Evolutionary conservation across 2,113 vertebrate genomes (phyloP).

Genomic region (Sminthopsis crassicaudata): DNA sequence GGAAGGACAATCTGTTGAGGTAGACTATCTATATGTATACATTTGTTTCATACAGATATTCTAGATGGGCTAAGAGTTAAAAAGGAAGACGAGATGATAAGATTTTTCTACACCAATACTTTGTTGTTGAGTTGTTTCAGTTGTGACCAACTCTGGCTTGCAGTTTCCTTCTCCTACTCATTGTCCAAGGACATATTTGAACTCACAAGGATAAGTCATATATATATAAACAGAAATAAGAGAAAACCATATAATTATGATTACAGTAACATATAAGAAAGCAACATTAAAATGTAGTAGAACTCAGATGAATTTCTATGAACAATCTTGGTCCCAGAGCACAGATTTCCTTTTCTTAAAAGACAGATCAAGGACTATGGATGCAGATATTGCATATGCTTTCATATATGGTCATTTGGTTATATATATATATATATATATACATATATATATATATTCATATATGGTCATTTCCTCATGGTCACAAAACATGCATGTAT

Average conservation of each 20-base stretch:
- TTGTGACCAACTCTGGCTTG: too few species aligned
- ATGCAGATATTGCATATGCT: background rate
- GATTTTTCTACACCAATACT: background rate
- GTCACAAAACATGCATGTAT: background rate
- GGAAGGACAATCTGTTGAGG: background rate
- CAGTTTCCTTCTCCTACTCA: too few species aligned
- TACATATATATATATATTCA: too few species aligned
- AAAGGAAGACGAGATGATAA: background rate
- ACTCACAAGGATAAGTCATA: too few species aligned
- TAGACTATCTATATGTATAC: background rate
- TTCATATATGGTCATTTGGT: too few species aligned
- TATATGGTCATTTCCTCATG: background rate
- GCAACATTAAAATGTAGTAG: too few species aligned
- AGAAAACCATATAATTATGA: background rate
- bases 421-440: too few species aligned
- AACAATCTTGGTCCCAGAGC: background rate
- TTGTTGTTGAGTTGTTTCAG: too few species aligned
- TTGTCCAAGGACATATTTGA: too few species aligned
- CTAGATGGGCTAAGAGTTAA: background rate
- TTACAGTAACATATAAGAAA: too few species aligned
- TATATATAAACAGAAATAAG: too few species aligned
- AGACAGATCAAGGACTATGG: background rate
- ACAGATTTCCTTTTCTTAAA: background rate
- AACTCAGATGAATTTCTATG: background rate
- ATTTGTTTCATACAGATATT: background rate